Conservation (phyloP, 2,113 vertebrate genomes). For the Rhagologus leucostigma region DNA sequence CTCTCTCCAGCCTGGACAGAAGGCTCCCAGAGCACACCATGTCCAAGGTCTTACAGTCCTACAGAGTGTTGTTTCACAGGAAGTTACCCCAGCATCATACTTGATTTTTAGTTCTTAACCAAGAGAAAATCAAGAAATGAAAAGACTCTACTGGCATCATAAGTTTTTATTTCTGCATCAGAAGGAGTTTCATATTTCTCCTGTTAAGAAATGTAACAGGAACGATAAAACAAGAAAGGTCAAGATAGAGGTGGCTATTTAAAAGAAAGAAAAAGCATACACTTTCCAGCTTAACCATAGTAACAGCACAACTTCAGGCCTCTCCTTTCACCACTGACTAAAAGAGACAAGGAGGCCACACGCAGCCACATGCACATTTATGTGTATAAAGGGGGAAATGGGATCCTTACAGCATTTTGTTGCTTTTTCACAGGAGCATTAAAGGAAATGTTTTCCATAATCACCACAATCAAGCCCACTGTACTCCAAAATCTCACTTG, state of each 20-base stretch:
- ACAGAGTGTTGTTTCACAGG: not conserved
- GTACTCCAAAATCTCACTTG: not conserved
- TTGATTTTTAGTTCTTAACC: not conserved
- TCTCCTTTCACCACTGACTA: not conserved
- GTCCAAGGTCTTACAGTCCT: not conserved
- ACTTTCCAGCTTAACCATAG: not conserved
- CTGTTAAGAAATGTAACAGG: not conserved
- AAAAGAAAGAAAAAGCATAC: not conserved
- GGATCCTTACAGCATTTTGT: not conserved
- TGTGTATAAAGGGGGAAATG: not conserved
- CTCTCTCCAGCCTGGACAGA: not conserved
- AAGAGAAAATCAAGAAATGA: not conserved
- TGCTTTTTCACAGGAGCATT: not conserved
- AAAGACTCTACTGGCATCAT: fast-evolving
- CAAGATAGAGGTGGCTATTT: not conserved
- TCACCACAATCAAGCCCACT: not conserved
- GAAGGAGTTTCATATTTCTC: not conserved
- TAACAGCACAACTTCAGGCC: not conserved
- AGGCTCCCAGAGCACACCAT: not conserved
- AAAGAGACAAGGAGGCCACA: not conserved
- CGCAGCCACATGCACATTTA: not conserved
- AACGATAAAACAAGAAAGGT: not conserved
- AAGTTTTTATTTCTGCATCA: not conserved
- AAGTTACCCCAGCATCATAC: not conserved
- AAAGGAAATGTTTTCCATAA: not conserved